These are phyloP conservation scores for Vombatus ursinus DNA, from an alignment of 2,113 vertebrate genomes.

Conservation along the genomic window DNA sequence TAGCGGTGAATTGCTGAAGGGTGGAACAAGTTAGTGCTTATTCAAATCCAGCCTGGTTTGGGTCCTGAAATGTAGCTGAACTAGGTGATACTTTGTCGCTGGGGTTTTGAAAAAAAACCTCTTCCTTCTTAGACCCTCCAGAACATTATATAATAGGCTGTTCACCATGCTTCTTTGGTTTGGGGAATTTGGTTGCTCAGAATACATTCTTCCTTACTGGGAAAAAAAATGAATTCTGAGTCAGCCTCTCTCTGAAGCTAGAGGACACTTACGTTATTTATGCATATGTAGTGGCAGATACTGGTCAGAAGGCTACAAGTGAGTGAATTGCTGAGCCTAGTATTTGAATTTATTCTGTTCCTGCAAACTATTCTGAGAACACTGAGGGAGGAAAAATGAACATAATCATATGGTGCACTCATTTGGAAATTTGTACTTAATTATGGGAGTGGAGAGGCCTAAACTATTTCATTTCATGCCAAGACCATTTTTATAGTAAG, in stretches of 20 bases:
- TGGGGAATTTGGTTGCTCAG: background rate
- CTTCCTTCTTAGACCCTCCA: background rate
- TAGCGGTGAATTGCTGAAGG: background rate
- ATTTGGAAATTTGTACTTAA: conserved; percentile 77
- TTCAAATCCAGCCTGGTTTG: background rate
- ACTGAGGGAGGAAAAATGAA: conserved; percentile 39
- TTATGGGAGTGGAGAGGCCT: conserved; percentile 68
- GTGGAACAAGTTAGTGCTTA: background rate
- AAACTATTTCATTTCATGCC: conserved; percentile 68
- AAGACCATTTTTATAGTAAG: conserved; percentile 62
- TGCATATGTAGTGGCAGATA: background rate
- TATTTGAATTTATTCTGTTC: background rate
- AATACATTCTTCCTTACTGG: background rate
- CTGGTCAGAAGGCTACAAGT: background rate
- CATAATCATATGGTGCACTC: conserved; percentile 67
- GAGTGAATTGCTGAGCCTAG: background rate
- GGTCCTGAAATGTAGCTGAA: background rate
- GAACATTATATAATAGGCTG: background rate
- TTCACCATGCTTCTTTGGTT: background rate
- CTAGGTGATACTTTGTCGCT: background rate
- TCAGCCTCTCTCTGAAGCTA: background rate
- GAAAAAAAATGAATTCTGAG: background rate
- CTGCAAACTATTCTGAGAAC: background rate
- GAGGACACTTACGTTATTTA: background rate
- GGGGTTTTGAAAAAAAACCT: background rate